Evolutionary conservation across 2,113 vertebrate species (phyloP).

Genomic region (Xenus cinereus): DNA sequence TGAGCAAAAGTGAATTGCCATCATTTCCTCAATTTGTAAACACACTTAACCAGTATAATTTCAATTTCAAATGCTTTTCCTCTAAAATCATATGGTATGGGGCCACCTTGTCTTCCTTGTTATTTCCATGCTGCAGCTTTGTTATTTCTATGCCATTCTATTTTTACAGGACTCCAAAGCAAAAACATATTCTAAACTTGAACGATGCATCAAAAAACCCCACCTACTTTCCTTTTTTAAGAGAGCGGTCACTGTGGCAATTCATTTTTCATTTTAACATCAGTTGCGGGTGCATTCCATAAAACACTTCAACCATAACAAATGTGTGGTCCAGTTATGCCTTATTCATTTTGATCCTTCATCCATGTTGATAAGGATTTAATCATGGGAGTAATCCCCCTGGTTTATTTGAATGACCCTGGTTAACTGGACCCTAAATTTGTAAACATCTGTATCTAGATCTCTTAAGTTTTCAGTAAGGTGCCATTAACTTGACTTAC

Average conservation of each 20-base stretch:
- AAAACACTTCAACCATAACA: not conserved
- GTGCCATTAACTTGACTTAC: not conserved
- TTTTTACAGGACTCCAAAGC: not conserved
- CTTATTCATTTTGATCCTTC: constrained; percentile 36
- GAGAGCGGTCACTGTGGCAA: not conserved
- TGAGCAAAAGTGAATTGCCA: not conserved
- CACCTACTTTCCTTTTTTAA: not conserved
- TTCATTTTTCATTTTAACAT: not conserved
- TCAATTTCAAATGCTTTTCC: not conserved
- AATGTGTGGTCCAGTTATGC: not conserved
- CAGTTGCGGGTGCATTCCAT: not conserved
- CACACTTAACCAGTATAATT: fast-evolving
- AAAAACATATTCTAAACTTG: not conserved
- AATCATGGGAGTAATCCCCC: not conserved
- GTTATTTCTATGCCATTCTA: not conserved
- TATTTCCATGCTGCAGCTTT: not conserved
- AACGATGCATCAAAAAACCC: not conserved
- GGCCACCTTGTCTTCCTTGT: not conserved
- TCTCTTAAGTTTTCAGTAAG: not conserved
- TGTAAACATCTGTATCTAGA: not conserved
- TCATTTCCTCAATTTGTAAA: not conserved
- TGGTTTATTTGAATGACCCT: not conserved
- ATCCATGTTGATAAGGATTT: constrained; percentile 8
- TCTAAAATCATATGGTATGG: not conserved
- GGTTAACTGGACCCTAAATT: not conserved